phyloP scores from a whole-genome alignment of 2,797 vertebrate species.

The Discoglossus pictus region DNA sequence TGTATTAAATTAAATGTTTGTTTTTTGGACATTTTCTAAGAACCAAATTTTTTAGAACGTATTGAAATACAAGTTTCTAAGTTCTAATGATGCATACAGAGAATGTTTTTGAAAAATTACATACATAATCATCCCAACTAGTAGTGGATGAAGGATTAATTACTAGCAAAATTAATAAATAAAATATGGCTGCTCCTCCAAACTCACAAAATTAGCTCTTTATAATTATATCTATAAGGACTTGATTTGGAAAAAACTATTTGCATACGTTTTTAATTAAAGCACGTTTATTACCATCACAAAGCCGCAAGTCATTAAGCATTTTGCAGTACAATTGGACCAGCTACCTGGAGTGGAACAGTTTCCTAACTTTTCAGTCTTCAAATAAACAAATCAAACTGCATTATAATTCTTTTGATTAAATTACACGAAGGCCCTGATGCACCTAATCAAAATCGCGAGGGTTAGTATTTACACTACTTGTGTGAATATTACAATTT shows the following conservation, averaged over 20 bases:
- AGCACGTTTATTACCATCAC: not conserved
- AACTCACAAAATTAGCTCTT: no score
- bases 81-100: no score
- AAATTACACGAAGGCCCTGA: slow-evolving; percentile 45
- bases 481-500: slow-evolving; percentile 32
- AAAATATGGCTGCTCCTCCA: no score
- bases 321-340: not conserved
- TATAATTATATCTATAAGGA: slow-evolving; percentile 11
- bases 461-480: slow-evolving; percentile 28
- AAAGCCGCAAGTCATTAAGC: not conserved
- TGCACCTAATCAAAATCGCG: slow-evolving; percentile 35
- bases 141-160: no score
- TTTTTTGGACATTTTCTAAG: no score
- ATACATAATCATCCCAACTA: no score
- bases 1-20: no score
- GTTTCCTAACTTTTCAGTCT: not conserved
- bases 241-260: not conserved
- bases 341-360: not conserved
- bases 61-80: no score
- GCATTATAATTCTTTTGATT: slow-evolving; percentile 45
- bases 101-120: no score
- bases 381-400: slow-evolving; percentile 20
- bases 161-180: no score
- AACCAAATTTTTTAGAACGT: no score
- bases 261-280: slow-evolving; percentile 14